Evolutionary conservation across 2,113 vertebrate species (phyloP), one percentile per base, ranked within the genome.

Genomic region (Rhadina sibilatrix): DNA sequence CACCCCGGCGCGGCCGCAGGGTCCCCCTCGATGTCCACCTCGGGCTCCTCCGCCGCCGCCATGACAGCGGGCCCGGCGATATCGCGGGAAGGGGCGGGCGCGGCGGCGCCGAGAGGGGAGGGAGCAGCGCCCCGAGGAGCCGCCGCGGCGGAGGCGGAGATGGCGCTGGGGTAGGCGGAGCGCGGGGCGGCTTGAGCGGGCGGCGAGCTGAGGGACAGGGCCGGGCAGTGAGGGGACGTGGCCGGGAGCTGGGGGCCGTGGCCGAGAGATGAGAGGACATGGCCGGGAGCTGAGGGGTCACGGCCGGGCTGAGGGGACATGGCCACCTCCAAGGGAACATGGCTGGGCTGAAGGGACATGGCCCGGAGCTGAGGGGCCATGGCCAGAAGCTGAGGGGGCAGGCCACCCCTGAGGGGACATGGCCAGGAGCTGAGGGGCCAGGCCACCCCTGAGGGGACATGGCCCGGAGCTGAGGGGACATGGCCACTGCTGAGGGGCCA

Each of bases 11-110:
- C 96, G 8, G 74, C 87, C 71, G 88, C 97, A 59, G 96, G 92
- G n/a, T 99, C 99, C 61, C 99, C 99, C 75, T 99, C 99, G 27
- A 99, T 97, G 46, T 99, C 99, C 94, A 99, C 98, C 90, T 99
- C 99, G 7, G 97, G 74, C 70, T 99, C 99, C 80, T 99, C 99
- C 69, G 98, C 98, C 4, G 98, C 98, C 93, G 97, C 97, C 97
- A 98, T 98, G 98, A 98, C 98, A 74, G 96, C 97, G 59, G 6
- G 22, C 12, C 54, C 20, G 7, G 56, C 65, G 13, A 17, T 63
- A 30, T 30, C 75, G 65, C 85, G 57, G 75, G 85, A 79, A 79
- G 42, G 25, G 65, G 75, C 47, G 64, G 82, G 0, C 24, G 4
- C 28, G 18, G 7, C 44, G 9, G 20, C 2, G 38, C 61, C 15